phyloP scores from a whole-genome alignment of 2,113 vertebrate species.

The Oceanodroma tethys region DNA sequence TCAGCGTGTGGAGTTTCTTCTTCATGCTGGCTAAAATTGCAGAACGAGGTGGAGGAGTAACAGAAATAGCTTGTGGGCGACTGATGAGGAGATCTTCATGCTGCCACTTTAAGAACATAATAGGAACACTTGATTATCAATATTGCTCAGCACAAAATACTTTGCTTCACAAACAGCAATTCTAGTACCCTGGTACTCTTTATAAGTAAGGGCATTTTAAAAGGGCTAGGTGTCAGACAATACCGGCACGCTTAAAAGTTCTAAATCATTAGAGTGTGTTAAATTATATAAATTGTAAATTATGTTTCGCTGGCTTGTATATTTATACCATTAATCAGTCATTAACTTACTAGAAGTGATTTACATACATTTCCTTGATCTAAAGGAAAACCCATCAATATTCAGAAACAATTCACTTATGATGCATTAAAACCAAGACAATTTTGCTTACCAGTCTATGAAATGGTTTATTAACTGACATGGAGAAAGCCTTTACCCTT shows the following conservation, averaged over 20 bases:
- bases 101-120: constrained; percentile 84
- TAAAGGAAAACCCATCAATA: background rate
- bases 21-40: constrained; percentile 96
- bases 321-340: background rate
- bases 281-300: background rate
- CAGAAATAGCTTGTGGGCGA: constrained; percentile 86
- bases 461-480: background rate
- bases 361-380: background rate
- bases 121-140: background rate
- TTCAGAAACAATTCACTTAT: background rate
- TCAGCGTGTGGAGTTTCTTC: constrained; percentile 95
- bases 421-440: background rate
- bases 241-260: background rate
- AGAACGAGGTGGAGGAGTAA: constrained; percentile 89
- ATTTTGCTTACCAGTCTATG: background rate
- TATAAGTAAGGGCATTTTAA: background rate
- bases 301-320: background rate
- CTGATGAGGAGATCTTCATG: constrained; percentile 93
- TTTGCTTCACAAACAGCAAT: background rate
- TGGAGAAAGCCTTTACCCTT: background rate
- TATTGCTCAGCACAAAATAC: background rate
- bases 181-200: background rate
- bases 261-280: background rate
- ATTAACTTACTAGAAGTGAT: background rate
- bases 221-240: accelerated